phyloP scores from a whole-genome alignment of 1,140 invertebrate species.

The Hestina assimilis region DNA sequence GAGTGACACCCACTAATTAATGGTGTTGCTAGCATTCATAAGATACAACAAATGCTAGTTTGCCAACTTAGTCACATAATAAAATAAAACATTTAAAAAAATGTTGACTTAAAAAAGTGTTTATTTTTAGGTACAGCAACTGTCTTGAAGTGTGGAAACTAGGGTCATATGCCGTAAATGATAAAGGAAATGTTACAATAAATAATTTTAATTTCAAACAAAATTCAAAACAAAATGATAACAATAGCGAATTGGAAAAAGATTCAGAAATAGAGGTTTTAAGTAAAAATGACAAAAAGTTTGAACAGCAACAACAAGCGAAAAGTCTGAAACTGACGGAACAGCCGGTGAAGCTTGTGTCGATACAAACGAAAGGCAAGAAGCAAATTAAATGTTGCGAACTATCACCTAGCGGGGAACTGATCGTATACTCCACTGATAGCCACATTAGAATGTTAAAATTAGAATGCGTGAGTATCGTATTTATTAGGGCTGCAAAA shows the following conservation, averaged over 20 bases:
- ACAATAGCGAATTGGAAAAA: slow-evolving; percentile 40
- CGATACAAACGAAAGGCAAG: slow-evolving; percentile 80
- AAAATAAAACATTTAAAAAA: not conserved
- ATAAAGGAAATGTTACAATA: slow-evolving; percentile 47
- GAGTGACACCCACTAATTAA: too few relatives aligned
- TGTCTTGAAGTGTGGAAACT: slow-evolving; percentile 84
- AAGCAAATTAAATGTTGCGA: slow-evolving; percentile 83
- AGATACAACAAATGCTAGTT: too few relatives aligned
- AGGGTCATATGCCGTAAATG: slow-evolving; percentile 65
- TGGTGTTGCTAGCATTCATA: too few relatives aligned
- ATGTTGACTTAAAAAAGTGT: slow-evolving; percentile 35
- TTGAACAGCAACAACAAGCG: slow-evolving; percentile 28
- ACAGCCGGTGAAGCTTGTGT: slow-evolving; percentile 83
- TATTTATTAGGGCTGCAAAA: too few relatives aligned
- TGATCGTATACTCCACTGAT: slow-evolving; percentile 87
- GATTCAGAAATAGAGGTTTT: slow-evolving; percentile 37
- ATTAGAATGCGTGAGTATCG: slow-evolving; percentile 80
- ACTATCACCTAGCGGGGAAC: slow-evolving; percentile 83
- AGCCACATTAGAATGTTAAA: slow-evolving; percentile 82
- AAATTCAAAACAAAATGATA: slow-evolving; percentile 31
- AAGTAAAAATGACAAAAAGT: not conserved
- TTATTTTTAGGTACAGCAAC: slow-evolving; percentile 81
- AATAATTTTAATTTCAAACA: slow-evolving; percentile 31
- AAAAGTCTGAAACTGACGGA: slow-evolving; percentile 70
- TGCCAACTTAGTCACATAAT: not conserved